Evolutionary conservation across 2,113 vertebrate genomes (phyloP).

Genomic region (Anoura caudifer): DNA sequence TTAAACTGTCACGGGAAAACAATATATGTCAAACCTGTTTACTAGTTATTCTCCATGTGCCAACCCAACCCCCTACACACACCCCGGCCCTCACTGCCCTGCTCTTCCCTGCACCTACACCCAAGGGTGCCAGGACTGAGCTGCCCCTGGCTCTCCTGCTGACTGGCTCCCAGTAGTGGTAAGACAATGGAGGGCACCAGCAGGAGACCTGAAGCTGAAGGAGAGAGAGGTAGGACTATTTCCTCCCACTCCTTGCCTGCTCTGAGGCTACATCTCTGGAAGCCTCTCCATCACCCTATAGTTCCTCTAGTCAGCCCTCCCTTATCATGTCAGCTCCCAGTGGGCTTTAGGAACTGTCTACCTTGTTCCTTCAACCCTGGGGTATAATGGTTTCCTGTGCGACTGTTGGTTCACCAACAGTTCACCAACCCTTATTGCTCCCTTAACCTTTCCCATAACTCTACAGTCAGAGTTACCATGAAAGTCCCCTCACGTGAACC

Average conservation of each 20-base stretch:
- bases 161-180: neutral
- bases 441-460: neutral
- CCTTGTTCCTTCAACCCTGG: neutral
- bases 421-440: neutral
- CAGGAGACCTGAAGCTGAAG: neutral
- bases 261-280: neutral
- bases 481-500: neutral
- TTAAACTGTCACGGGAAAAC: neutral
- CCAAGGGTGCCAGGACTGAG: neutral
- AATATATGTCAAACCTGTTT: neutral
- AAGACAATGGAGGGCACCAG: neutral
- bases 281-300: neutral
- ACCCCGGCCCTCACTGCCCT: neutral
- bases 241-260: neutral
- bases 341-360: neutral
- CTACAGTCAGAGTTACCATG: neutral
- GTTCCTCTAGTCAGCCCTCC: neutral
- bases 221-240: neutral
- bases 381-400: neutral
- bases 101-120: neutral
- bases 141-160: neutral
- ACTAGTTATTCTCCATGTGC: neutral
- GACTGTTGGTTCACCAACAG: neutral
- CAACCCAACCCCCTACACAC: neutral
- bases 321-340: neutral